Evolutionary conservation across 2,888 invertebrate species (phyloP), one percentile per base, ranked within the genome.

Genomic region (Papilio elwesi): DNA sequence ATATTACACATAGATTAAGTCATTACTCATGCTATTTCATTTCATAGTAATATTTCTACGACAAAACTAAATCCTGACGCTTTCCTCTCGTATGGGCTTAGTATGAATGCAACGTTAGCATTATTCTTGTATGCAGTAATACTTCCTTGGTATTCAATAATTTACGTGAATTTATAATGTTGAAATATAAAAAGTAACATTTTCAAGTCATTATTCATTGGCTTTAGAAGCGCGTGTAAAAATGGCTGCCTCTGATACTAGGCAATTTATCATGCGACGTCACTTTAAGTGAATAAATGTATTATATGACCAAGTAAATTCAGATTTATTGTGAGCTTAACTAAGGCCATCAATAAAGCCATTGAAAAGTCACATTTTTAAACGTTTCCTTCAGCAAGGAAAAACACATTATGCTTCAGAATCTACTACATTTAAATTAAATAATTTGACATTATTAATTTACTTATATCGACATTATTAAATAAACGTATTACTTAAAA

Each of bases 261-360:
- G 47, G 65, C 65, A 57, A 71, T 71, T 57, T 71, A 71, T 66
- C 70, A 57, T 16, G 13, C 16, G 11, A 57, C 49, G 70, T 57
- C 65, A 71, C 65, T 66, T 71, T 48, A 57, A 66, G 57, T 65
- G 51, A 71, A 71, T 71, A 71, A 71, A 71, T 71, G 51, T 71
- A n/a, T n/a, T n/a, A n/a, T n/a, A 66, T 57, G 70, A 66, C 65
- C 65, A 2, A 55, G 70, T 71, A 65, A 70, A 59, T 66, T 66
- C 48, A 65, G 70, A 71, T 71, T 71, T 71, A 71, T 71, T 16
- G 57, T 43, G 13, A 49, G 65, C 57, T 57, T 57, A 57, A 48
- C 13, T 49, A 49, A 12, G 12, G 70, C 36, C 16, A 51, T 65
- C 65, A 48, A 59, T 68, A 68, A 49, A 68, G 13, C 48, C 59